Base-by-base conservation (phyloP, 2,888 invertebrate genomes). In the Theristus sp. region DNA sequence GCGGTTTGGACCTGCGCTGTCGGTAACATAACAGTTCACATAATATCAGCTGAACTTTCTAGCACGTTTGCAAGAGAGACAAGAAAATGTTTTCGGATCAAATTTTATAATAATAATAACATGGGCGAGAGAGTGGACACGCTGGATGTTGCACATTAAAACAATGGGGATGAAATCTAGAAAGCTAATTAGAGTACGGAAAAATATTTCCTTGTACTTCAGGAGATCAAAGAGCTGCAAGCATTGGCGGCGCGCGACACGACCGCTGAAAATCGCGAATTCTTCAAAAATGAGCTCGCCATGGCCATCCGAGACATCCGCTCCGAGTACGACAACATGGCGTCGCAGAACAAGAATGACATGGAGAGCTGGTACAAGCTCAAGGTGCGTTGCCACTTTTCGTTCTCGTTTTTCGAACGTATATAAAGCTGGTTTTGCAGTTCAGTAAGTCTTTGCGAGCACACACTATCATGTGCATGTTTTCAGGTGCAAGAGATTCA, bases 261-360 rank as follows among this genome's bases (percentile, higher is more conserved):
- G 1, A 78, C 78, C 1, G 73, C 74, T 53, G 79, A 79, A 67
- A 78, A 79, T 73, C 71, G 78, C 30, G 77, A 79, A 66, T 80
- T 75, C 75, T 79, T 80, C 77, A 77, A 78, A 71, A 78, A 75
- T 67, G 79, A 79, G 66, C 68, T 80, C 61, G 73, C 76, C 2
- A 72, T 74, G 62, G 78, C 78, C 56, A 76, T 79, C 64, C 69
- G 77, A 49, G 79, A 79, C 65, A 79, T 79, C 65, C 76, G 79
- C 66, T 68, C 69, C 54, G 78, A 79, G 66, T 79, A 79, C 67
- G 78, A 79, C 65, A 68, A 71, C 67, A 75, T 68, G 66, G 68
- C 75, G 64, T 75, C 74, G 64, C 68, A 71, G 62, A 75, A 78
- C 67, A 68, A 74, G 55, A 73, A 71, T 27, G 78, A 80, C 64